Evolutionary conservation across 2,888 invertebrate species (phyloP).

Genomic region (Drosophila prolongata): DNA sequence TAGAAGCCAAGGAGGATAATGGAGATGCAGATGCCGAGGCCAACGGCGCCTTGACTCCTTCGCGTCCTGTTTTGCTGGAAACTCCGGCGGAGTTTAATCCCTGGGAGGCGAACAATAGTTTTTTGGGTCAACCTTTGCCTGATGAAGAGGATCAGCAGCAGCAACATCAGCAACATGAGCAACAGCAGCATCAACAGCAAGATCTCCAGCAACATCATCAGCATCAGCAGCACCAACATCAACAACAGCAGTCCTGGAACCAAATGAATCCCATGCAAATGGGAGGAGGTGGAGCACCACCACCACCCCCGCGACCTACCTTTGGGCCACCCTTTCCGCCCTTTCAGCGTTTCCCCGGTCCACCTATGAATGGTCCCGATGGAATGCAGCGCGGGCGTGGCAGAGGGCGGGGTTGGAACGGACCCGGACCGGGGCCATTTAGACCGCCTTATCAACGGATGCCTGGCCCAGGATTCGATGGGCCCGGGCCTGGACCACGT

Average conservation of each 20-base stretch:
- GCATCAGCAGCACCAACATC: conserved; percentile 20
- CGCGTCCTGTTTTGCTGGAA: conserved; percentile 78
- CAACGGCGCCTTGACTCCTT: conserved; percentile 50
- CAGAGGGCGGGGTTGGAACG: conserved; percentile 68
- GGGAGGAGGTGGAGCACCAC: conserved; percentile 38
- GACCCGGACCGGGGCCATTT: conserved; percentile 54
- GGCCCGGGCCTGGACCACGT: conserved; percentile 39
- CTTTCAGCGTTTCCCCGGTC: conserved; percentile 62
- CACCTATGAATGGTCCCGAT: conserved; percentile 60
- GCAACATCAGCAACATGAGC: conserved; percentile 27
- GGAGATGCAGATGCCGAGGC: conserved; percentile 55
- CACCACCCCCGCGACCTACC: conserved; percentile 57
- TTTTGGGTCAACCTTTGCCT: conserved; percentile 54
- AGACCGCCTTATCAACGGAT: conserved; percentile 73
- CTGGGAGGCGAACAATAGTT: conserved; percentile 72
- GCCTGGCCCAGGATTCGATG: conserved; percentile 62
- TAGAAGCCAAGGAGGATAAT: conserved; percentile 57
- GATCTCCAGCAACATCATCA: conserved; percentile 44
- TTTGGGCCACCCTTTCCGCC: conserved; percentile 61
- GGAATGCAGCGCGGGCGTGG: conserved; percentile 67
- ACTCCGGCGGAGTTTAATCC: conserved; percentile 78
- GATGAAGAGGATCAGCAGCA: conserved; percentile 52
- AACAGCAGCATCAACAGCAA: conserved; percentile 38
- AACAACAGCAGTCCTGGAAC: conserved; percentile 68
- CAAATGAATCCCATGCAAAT: conserved; percentile 72